Conservation (phyloP, 2,113 vertebrate species). For the Mandrillus leucophaeus region DNA sequence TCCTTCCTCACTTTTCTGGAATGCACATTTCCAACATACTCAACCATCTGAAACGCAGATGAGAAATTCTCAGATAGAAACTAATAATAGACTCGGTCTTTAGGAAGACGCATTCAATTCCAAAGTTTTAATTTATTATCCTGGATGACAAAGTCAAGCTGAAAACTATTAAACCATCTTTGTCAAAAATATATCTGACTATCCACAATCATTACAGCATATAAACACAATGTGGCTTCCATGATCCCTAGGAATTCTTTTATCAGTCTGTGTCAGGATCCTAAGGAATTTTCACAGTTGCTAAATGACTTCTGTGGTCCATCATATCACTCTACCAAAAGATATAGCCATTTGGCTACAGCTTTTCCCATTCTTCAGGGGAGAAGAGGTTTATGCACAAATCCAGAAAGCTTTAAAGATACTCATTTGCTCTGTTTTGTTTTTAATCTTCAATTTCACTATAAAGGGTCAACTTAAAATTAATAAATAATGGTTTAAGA, state of each 20-base stretch:
- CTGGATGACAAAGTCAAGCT: not conserved
- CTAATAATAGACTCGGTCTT: not conserved
- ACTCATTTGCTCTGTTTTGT: not conserved
- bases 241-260: not conserved
- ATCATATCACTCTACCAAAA: not conserved
- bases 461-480: not conserved
- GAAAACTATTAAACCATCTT: not conserved
- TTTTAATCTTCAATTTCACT: not conserved
- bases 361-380: not conserved
- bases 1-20: slow-evolving; percentile 21
- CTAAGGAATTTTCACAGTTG: not conserved
- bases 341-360: not conserved
- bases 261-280: not conserved
- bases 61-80: not conserved
- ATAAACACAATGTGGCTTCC: slow-evolving; percentile 8
- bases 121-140: not conserved
- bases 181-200: slow-evolving; percentile 11
- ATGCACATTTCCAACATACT: slow-evolving; percentile 1
- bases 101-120: not conserved
- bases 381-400: not conserved
- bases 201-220: not conserved
- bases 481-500: slow-evolving; percentile 3
- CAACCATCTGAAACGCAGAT: not conserved
- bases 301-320: not conserved
- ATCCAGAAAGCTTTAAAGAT: not conserved